phyloP scores from a whole-genome alignment of 2,113 vertebrate species.

The Festucalex cinctus region DNA sequence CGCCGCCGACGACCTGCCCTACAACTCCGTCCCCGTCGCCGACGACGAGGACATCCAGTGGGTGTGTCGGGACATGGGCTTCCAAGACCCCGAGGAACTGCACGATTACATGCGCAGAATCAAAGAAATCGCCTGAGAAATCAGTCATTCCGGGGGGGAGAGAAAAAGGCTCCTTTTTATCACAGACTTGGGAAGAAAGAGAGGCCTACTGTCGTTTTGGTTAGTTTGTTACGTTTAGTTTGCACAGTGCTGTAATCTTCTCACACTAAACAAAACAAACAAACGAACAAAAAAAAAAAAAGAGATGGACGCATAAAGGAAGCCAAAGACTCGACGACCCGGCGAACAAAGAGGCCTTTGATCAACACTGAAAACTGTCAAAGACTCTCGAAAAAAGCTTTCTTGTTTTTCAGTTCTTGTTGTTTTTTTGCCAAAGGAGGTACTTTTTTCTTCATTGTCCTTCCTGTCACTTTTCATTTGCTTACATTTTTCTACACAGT shows the following conservation, averaged over 20 bases:
- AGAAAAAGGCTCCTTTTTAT: constrained; percentile 60
- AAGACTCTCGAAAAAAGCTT: constrained; percentile 51
- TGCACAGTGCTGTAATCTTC: constrained; percentile 72
- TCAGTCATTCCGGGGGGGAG: too few relatives aligned
- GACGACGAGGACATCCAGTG: constrained; percentile 96
- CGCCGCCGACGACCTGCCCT: constrained; percentile 89
- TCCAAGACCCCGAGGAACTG: constrained; percentile 90
- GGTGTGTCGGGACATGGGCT: constrained; percentile 95
- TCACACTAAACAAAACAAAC: constrained; percentile 53
- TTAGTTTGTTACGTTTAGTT: constrained; percentile 66
- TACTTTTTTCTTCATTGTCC: constrained; percentile 42
- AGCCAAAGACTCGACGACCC: constrained; percentile 66
- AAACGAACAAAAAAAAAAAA: not conserved
- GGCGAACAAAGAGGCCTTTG: constrained; percentile 70
- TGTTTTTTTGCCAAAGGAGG: constrained; percentile 62
- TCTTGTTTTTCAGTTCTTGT: constrained; percentile 23
- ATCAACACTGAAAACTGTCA: constrained; percentile 58
- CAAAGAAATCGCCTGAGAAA: constrained; percentile 89
- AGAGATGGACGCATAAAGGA: constrained; percentile 21
- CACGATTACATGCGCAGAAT: constrained; percentile 95
- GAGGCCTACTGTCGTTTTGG: constrained; percentile 55
- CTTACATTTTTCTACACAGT: constrained; percentile 56
- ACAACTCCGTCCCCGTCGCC: constrained; percentile 91
- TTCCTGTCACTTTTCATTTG: constrained; percentile 54
- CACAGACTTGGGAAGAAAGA: constrained; percentile 40